Conservation (phyloP, 2,888 invertebrate genomes). For the Hydrotaea diabolus region DNA sequence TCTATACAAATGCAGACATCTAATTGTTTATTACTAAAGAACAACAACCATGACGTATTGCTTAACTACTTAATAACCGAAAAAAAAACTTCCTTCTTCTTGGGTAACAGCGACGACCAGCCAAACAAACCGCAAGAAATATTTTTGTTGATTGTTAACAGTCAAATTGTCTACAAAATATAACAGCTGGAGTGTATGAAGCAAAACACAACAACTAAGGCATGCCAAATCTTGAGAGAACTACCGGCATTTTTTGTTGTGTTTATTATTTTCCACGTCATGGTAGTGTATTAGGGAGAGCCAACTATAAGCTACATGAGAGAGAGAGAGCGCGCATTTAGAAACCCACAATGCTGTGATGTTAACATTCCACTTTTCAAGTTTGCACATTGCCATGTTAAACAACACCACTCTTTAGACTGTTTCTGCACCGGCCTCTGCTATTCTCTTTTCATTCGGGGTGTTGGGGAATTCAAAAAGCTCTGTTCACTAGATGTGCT, state of each 20-base stretch:
- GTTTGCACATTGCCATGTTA: background rate
- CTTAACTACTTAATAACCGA: conserved; percentile 15
- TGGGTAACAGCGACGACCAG: background rate
- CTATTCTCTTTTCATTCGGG: conserved; percentile 6
- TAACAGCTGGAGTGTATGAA: background rate
- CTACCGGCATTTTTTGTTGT: conserved; percentile 19
- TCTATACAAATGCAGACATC: conserved; percentile 25
- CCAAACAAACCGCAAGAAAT: background rate
- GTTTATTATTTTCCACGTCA: background rate
- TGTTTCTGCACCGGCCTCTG: background rate
- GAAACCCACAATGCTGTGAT: background rate
- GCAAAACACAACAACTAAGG: conserved; percentile 5
- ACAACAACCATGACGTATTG: conserved; percentile 10
- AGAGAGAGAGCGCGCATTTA: background rate
- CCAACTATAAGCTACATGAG: background rate
- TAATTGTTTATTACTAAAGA: conserved; percentile 43
- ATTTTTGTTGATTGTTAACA: background rate
- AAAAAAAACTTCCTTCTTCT: conserved; percentile 26
- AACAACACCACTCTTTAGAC: background rate
- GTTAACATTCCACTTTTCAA: background rate
- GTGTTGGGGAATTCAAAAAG: conserved; percentile 27
- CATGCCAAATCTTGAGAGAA: conserved; percentile 6
- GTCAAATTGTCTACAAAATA: background rate
- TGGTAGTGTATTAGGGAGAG: background rate
- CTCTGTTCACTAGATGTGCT: conserved; percentile 42